These are phyloP conservation scores for Gadus macrocephalus DNA, from an alignment of 2,113 vertebrate species.

Conservation along the genomic window DNA sequence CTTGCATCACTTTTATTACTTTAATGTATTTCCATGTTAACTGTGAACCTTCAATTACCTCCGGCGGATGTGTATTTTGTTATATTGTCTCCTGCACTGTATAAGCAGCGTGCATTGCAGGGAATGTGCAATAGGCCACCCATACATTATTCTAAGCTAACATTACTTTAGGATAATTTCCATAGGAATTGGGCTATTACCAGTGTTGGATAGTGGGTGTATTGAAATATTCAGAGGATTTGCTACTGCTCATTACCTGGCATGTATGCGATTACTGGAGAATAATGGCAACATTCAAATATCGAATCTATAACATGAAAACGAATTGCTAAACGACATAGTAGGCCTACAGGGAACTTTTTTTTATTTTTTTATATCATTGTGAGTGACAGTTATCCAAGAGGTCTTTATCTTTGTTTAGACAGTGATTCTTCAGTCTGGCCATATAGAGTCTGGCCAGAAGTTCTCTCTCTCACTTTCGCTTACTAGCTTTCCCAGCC, in stretches of 20 bases:
- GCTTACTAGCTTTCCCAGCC: neutral
- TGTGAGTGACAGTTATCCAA: neutral
- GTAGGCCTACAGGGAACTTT: constrained; percentile 22
- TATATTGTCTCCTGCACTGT: constrained; percentile 25
- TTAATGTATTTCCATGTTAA: constrained; percentile 72
- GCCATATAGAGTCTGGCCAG: neutral
- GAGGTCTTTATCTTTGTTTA: neutral
- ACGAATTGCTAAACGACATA: no score
- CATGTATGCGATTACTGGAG: no score
- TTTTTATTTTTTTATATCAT: constrained; percentile 15
- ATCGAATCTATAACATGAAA: no score
- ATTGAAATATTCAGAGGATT: no score
- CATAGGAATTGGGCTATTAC: no score
- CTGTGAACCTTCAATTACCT: constrained; percentile 64
- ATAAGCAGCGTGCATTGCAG: constrained; percentile 29
- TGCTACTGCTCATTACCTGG: no score
- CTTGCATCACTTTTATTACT: constrained; percentile 69
- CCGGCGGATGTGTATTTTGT: constrained; percentile 36
- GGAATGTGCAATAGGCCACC: constrained; percentile 22
- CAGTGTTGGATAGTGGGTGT: no score
- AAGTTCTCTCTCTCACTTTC: neutral
- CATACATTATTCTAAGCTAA: no score
- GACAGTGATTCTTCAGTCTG: constrained; percentile 9
- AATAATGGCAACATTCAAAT: no score
- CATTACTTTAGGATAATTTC: no score